Evolutionary conservation across 2,888 invertebrate genomes (phyloP), one percentile per base, ranked within the genome.

Genomic region (Dryococelus australis): DNA sequence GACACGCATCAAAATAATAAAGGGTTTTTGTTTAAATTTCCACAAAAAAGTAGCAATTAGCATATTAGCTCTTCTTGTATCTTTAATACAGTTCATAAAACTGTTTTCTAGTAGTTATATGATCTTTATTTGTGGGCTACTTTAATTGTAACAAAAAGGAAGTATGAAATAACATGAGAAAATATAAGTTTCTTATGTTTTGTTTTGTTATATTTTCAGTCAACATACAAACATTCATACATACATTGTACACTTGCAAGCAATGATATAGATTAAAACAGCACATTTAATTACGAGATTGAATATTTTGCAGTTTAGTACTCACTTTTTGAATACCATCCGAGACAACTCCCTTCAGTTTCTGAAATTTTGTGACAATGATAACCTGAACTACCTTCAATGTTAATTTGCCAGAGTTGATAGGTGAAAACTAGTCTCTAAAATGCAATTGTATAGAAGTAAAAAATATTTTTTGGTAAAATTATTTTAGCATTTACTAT

Each of bases 161-260:
- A 47, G 47, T 47, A 10, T 47, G 47, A 47, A 47, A 47, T 47
- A 8, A 47, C 12, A 47, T 16, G 16, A 47, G 16, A 47, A 13
- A 47, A 13, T 47, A 0, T 8, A 65, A 65, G 2, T 65, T 10
- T 65, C 8, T 65, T 65, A n/a, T 65, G n/a, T 20, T 65, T n/a
- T 65, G 65, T 65, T 65, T 65, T n/a, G 16, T n/a, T 65, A n/a
- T 65, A 65, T 65, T 65, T 65, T 65, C 65, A 65, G n/a, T 65
- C 65, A 65, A 65, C 65, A 65, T 20, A 51, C 51, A 51, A 35
- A 35, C 20, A 51, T 51, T 4, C 65, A 65, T 24, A 65, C 65
- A 65, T 24, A 65, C 65, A 65, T 20, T 16, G 65, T 65, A 65
- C 65, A 65, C n/a, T 65, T 65, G 65, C n/a, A 51, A 51, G 51